Base-by-base conservation (phyloP, 37 sponge, comb jelly and placozoan species). In the Corticium candelabrum region DNA sequence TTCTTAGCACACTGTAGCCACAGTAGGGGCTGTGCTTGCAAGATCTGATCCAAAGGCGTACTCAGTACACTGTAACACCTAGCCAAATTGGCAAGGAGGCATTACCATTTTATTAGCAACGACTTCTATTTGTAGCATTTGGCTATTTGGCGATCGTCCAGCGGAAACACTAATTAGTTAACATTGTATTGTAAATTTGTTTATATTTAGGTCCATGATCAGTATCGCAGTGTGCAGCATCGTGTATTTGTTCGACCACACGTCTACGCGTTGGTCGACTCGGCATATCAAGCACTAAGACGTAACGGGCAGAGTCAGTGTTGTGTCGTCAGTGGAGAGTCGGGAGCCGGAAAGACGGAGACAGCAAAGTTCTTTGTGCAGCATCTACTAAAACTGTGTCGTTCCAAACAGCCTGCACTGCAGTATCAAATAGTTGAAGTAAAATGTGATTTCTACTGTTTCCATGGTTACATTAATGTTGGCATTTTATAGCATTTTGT, bases 341-440 rank as follows among this genome's bases (percentile, higher is more conserved):
- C n/a, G 7, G 73, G 73, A 7, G 73, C 73, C 29, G 73, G 73
- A 4, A 70, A 70, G 35, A 70, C 73, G n/a, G 73, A 70, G 73
- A 70, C 73, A 7, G 35, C 73, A 4, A 70, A 70, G 73, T 70
- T 70, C 4, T 15, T 70, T 32, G 73, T 70, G n/a, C 73, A 15
- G 4, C 73, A 70, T 7, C n/a, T 70, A 7, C 35, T 70, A 29
- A 7, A 32, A 4, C 4, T 32, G n/a, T n/a, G 73, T 29, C 32
- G 35, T 5, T 70, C 73, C 5, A 15, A n/a, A 33, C 73, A 70
- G 7, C 73, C 73, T 29, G 33, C 7, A 29, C 36, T 70, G 31
- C 35, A 34, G 21, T 4, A 4, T 29, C 73, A 70, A 32, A 70
- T 70, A 7, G 4, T 70, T 29, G 21, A 70, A 5, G 73, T 70